Conservation (phyloP, 2,888 invertebrate species). For the Cheilosia urbana region DNA sequence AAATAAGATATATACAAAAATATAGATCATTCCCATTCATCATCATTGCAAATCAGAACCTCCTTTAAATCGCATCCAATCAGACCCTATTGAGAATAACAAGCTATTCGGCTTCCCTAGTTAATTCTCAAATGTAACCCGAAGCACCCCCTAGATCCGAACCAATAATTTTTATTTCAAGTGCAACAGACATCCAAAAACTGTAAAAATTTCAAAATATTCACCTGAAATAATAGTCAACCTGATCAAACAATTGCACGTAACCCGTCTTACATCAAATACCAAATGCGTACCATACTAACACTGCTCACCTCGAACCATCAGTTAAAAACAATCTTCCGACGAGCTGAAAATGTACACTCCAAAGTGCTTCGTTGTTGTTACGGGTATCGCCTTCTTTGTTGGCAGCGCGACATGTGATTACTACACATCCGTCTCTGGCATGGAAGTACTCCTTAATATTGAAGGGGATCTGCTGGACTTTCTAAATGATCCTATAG, state of each 20-base stretch:
- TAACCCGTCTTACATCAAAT: neutral
- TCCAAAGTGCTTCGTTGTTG: neutral
- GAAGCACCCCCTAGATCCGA: no score
- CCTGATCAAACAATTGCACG: neutral
- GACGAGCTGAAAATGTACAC: neutral
- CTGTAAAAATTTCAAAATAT: neutral
- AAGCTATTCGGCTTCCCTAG: no score
- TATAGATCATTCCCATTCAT: no score
- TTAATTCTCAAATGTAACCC: no score
- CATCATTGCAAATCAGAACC: no score
- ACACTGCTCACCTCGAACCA: neutral
- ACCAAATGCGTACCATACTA: neutral
- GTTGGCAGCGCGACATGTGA: slow-evolving; percentile 34
- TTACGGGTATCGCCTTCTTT: neutral
- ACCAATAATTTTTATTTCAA: no score
- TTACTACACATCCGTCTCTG: slow-evolving; percentile 71
- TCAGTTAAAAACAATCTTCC: neutral
- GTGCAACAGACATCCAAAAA: neutral
- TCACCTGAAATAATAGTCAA: neutral
- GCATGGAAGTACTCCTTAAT: slow-evolving; percentile 62
- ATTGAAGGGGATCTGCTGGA: neutral
- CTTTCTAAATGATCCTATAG: neutral
- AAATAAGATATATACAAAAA: no score
- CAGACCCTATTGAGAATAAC: no score
- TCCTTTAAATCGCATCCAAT: no score